Evolutionary conservation across 2,888 invertebrate species (phyloP).

Genomic region (Rhaphigaster nebulosa): DNA sequence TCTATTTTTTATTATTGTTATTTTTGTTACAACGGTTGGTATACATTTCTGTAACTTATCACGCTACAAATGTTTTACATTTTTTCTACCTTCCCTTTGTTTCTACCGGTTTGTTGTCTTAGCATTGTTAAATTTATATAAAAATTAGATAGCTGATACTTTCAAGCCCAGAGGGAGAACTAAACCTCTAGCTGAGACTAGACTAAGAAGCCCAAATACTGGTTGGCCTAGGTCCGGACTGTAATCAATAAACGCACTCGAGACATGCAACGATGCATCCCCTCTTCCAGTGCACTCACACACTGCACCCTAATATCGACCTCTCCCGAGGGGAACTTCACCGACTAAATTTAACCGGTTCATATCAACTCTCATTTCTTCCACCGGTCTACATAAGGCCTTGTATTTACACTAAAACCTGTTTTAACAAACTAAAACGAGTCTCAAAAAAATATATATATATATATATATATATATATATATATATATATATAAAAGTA

Average conservation of each 20-base stretch:
- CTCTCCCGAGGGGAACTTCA: neutral
- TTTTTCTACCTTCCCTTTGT: too few relatives aligned
- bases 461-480: too few relatives aligned
- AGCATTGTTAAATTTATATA: too few relatives aligned
- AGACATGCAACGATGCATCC: slow-evolving; percentile 27
- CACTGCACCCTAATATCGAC: slow-evolving; percentile 40
- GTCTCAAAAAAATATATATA: too few relatives aligned
- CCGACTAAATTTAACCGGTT: neutral
- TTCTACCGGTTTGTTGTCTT: too few relatives aligned
- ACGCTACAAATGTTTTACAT: too few relatives aligned
- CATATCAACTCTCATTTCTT: neutral
- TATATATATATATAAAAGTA: too few relatives aligned
- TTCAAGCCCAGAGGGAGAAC: too few relatives aligned
- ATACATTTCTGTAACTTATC: too few relatives aligned
- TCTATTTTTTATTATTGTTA: too few relatives aligned
- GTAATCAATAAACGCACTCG: neutral
- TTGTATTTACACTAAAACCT: neutral
- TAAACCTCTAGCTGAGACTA: neutral
- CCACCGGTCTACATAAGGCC: neutral
- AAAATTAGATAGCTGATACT: too few relatives aligned
- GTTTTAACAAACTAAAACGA: neutral
- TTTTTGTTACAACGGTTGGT: too few relatives aligned
- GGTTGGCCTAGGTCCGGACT: neutral
- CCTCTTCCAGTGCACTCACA: neutral
- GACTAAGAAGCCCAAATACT: neutral